phyloP scores from a whole-genome alignment of 2,113 vertebrate species.

The Hypocryptadius cinnamomeus region DNA sequence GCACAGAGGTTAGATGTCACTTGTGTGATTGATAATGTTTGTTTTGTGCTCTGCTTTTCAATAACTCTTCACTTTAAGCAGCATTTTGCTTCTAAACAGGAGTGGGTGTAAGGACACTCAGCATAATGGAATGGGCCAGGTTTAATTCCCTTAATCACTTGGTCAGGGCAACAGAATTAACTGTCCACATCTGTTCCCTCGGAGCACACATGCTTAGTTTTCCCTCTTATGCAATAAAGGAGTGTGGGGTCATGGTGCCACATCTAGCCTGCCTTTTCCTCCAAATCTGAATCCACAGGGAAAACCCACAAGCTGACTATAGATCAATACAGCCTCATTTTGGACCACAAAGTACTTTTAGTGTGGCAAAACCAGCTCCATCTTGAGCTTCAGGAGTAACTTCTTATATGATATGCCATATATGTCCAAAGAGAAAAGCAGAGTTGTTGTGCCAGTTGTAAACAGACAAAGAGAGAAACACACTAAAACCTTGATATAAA shows the following conservation, averaged over 20 bases:
- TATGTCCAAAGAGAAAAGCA: not conserved
- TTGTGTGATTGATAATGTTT: conserved; percentile 65
- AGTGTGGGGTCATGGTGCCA: conserved; percentile 5
- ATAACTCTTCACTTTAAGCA: conserved; percentile 65
- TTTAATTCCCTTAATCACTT: conserved; percentile 77
- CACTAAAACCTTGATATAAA: not conserved
- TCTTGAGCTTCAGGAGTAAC: not conserved
- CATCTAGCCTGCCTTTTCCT: not conserved
- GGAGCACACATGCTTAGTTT: conserved; percentile 24
- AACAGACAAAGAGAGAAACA: not conserved
- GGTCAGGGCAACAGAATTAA: conserved; percentile 76
- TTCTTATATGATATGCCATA: not conserved
- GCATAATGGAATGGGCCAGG: conserved; percentile 70
- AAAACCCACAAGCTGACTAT: not conserved
- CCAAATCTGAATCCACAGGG: not conserved
- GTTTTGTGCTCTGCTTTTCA: conserved; percentile 53
- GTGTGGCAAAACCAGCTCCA: not conserved
- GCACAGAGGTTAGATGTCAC: conserved; percentile 58
- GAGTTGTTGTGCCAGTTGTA: not conserved
- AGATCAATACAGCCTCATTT: not conserved
- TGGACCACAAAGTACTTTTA: not conserved
- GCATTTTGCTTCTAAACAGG: conserved; percentile 45
- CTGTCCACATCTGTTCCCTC: conserved; percentile 71
- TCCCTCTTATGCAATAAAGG: conserved; percentile 48
- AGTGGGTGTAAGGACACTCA: conserved; percentile 67